Conservation (phyloP, 2,113 vertebrate genomes). For the Urocitellus parryii region DNA sequence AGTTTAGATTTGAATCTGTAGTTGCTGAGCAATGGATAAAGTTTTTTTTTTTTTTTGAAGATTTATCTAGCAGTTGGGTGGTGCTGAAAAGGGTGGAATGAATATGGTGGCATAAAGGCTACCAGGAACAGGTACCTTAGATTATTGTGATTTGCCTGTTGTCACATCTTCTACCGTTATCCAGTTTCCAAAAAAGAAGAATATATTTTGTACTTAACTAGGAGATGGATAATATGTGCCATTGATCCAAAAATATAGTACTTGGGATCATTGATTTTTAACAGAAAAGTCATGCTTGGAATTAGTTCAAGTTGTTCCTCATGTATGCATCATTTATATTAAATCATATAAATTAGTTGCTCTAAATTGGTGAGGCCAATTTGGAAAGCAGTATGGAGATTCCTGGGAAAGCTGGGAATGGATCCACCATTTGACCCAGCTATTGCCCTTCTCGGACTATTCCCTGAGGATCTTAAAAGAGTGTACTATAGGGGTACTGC, state of each 20-base stretch:
- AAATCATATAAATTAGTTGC: neutral
- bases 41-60: neutral
- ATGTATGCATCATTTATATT: slow-evolving; percentile 5
- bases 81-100: neutral
- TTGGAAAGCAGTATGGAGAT: too few relatives aligned
- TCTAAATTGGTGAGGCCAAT: neutral
- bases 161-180: neutral
- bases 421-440: too few relatives aligned
- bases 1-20: neutral
- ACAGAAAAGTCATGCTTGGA: neutral
- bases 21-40: neutral
- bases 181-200: neutral
- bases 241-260: neutral
- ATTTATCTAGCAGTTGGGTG: neutral
- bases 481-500: too few relatives aligned
- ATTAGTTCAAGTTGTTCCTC: slow-evolving; percentile 4
- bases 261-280: slow-evolving; percentile 35
- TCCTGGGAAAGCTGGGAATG: too few relatives aligned
- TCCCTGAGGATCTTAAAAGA: too few relatives aligned
- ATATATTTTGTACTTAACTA: neutral
- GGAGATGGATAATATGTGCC: neutral
- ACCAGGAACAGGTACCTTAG: neutral
- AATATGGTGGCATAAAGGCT: neutral
- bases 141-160: neutral
- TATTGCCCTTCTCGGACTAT: too few relatives aligned